A percentile compares a stretch with the other conserved stretches of the same genome.
Evolutionary conservation across 2,113 vertebrate species (phyloP).

Genomic region (Sardina pilchardus): DNA sequence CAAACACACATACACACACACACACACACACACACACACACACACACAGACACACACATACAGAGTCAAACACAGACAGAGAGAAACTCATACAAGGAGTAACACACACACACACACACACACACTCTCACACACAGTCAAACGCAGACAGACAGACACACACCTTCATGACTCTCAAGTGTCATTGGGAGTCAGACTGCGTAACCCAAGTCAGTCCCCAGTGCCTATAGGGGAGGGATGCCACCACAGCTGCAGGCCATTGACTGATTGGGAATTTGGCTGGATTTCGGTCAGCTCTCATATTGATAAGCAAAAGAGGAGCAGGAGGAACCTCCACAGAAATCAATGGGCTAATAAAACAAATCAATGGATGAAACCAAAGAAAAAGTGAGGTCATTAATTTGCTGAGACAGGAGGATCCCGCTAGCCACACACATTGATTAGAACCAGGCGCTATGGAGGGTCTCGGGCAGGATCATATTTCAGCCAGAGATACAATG

Average conservation of each 20-base stretch:
- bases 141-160: not conserved
- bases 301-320: slow-evolving; percentile 57
- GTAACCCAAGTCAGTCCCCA: slow-evolving; percentile 14
- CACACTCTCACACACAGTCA: not conserved
- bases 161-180: not conserved
- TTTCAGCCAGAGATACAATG: slow-evolving; percentile 64
- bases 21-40: not conserved
- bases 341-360: slow-evolving; percentile 77
- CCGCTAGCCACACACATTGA: slow-evolving; percentile 72
- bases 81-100: too few relatives aligned
- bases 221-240: slow-evolving; percentile 13
- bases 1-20: not conserved
- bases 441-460: slow-evolving; percentile 70
- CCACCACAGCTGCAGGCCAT: slow-evolving; percentile 14
- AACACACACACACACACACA: not conserved
- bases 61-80: too few relatives aligned
- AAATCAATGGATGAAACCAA: slow-evolving; percentile 74
- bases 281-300: slow-evolving; percentile 44
- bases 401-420: slow-evolving; percentile 76
- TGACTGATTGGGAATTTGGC: slow-evolving; percentile 28
- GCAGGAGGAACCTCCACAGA: slow-evolving; percentile 22
- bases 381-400: slow-evolving; percentile 77
- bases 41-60: not conserved
- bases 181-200: not conserved
- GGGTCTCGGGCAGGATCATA: slow-evolving; percentile 73